Evolutionary conservation across 2,888 invertebrate species (phyloP).

Genomic region (Lasius fuliginosus): DNA sequence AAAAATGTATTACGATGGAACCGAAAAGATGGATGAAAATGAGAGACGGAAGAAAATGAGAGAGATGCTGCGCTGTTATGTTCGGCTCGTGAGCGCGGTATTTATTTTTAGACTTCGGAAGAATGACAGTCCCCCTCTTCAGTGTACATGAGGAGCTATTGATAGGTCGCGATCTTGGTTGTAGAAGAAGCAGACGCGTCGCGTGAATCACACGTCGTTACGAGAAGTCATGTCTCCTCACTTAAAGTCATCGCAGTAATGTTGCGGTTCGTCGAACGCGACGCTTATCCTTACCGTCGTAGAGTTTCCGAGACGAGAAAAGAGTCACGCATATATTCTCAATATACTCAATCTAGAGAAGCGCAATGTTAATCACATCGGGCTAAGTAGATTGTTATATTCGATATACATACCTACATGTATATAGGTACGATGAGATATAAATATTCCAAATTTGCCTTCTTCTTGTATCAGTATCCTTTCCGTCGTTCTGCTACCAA

Average conservation of each 20-base stretch:
- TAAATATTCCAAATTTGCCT: neutral
- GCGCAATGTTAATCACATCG: neutral
- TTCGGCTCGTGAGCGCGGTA: conserved; percentile 71
- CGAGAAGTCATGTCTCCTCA: conserved; percentile 63
- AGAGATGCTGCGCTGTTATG: conserved; percentile 51
- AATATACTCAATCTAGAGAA: neutral
- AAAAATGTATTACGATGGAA: conserved; percentile 17
- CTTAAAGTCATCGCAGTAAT: conserved; percentile 48
- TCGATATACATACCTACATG: no score
- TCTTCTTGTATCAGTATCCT: neutral
- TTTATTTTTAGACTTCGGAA: conserved; percentile 83
- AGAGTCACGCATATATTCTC: no score
- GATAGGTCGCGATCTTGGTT: conserved; percentile 80
- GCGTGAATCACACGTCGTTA: conserved; percentile 79
- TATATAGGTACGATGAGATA: no score
- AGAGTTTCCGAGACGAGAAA: neutral
- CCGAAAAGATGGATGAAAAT: conserved; percentile 26
- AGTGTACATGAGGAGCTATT: conserved; percentile 83
- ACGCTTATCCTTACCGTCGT: neutral
- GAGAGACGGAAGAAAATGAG: conserved; percentile 23
- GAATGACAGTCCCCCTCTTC: conserved; percentile 83
- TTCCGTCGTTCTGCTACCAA: neutral
- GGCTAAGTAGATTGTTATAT: neutral
- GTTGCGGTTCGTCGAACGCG: conserved; percentile 22
- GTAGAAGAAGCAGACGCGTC: conserved; percentile 74